These are phyloP conservation scores for Danaus plexippus DNA, from an alignment of 1,140 invertebrate genomes.

Conservation along the genomic window DNA sequence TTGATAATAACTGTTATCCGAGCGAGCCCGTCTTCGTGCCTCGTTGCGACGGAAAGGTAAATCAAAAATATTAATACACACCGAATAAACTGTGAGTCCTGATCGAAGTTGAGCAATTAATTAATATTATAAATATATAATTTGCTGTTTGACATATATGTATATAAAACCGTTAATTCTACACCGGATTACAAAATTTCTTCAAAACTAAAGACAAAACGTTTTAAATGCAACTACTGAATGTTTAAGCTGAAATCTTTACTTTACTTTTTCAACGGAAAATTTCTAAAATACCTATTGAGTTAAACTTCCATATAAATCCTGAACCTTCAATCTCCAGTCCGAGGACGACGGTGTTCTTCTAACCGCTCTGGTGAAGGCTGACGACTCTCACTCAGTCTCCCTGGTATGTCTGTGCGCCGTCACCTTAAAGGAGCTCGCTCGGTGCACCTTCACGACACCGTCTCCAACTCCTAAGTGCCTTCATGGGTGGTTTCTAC, in stretches of 20 bases:
- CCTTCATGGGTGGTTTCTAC: constrained; percentile 28
- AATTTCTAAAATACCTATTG: too few relatives aligned
- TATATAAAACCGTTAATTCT: not conserved
- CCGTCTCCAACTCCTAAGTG: constrained; percentile 22
- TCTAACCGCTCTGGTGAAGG: constrained; percentile 18
- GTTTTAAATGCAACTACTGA: too few relatives aligned
- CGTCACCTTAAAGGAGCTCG: constrained; percentile 12
- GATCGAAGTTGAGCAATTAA: too few relatives aligned
- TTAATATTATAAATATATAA: too few relatives aligned
- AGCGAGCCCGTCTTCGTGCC: constrained; percentile 92
- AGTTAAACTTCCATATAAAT: too few relatives aligned
- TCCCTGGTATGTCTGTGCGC: constrained; percentile 22
- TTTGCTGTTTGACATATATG: not conserved
- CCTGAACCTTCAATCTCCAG: constrained; percentile 7
- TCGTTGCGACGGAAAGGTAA: constrained; percentile 77
- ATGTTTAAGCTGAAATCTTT: too few relatives aligned
- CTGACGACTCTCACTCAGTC: constrained; percentile 7
- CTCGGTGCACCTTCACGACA: constrained; percentile 15
- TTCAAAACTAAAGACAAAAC: too few relatives aligned
- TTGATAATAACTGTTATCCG: constrained; percentile 81
- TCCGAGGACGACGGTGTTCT: constrained; percentile 27
- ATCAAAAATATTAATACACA: constrained; percentile 18
- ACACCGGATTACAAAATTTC: too few relatives aligned
- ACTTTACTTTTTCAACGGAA: too few relatives aligned
- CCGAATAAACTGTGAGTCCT: not conserved